Evolutionary conservation across 1,140 invertebrate species (phyloP).

Genomic region (Notospermus geniculatus): DNA sequence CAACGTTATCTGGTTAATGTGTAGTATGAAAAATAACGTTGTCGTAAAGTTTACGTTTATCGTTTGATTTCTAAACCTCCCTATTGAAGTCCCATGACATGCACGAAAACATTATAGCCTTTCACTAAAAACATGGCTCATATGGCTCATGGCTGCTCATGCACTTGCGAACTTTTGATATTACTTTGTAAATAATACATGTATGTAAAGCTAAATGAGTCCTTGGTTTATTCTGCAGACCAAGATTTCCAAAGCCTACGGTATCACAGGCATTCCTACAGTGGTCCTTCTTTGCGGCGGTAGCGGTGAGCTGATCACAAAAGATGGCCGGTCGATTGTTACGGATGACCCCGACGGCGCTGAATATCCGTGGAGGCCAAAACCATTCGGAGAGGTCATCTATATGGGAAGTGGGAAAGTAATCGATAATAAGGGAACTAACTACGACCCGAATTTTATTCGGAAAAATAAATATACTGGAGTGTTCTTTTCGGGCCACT

Average conservation of each 20-base stretch:
- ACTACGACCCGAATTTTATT: constrained; percentile 36
- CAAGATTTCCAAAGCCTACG: constrained; percentile 44
- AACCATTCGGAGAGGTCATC: constrained; percentile 61
- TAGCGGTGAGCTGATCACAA: constrained; percentile 63
- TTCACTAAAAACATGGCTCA: too few species aligned
- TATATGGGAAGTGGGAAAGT: constrained; percentile 57
- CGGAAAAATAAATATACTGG: constrained; percentile 65
- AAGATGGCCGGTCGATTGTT: constrained; percentile 65
- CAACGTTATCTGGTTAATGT: too few species aligned
- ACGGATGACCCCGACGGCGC: constrained; percentile 64
- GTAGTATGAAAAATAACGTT: too few species aligned
- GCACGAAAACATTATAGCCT: too few species aligned
- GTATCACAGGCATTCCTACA: constrained; percentile 50
- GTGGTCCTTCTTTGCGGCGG: constrained; percentile 68
- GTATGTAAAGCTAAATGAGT: too few species aligned
- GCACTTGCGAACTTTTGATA: too few species aligned
- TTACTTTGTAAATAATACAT: too few species aligned
- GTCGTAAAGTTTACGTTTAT: too few species aligned
- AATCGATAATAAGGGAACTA: constrained; percentile 60
- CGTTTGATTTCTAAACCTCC: too few species aligned
- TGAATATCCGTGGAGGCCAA: constrained; percentile 69
- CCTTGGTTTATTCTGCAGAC: constrained; percentile 27
- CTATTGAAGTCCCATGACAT: too few species aligned
- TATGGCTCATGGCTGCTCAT: too few species aligned
- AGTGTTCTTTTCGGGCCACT: constrained; percentile 79